Conservation (phyloP, 2,797 vertebrate genomes). For the Epinephelus malabaricus region DNA sequence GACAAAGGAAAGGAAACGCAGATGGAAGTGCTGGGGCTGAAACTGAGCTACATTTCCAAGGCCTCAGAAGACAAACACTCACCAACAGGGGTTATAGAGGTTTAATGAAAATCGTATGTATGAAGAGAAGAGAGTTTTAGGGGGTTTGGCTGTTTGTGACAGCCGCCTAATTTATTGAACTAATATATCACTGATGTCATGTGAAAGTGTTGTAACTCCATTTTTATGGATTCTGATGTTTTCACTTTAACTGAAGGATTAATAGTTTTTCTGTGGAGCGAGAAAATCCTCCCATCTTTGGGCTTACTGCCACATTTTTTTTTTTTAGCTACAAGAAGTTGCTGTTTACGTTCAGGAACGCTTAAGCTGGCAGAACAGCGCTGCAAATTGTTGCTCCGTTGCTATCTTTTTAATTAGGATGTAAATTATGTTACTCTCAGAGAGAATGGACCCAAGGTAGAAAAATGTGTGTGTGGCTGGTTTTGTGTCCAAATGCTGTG, state of each 20-base stretch:
- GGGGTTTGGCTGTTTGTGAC: slow-evolving; percentile 49
- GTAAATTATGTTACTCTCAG: not conserved
- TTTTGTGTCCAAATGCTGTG: slow-evolving; percentile 6
- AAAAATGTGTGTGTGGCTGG: slow-evolving; percentile 22
- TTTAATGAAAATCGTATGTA: slow-evolving; percentile 82
- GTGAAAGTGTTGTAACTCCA: slow-evolving; percentile 44
- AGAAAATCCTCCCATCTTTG: slow-evolving; percentile 35
- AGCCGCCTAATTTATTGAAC: slow-evolving; percentile 57
- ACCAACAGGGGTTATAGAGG: slow-evolving; percentile 60
- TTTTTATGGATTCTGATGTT: slow-evolving; percentile 55
- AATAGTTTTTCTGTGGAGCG: slow-evolving; percentile 21
- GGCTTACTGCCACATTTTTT: slow-evolving; percentile 22
- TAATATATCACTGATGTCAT: slow-evolving; percentile 59
- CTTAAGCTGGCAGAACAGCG: not conserved
- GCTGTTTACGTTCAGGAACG: not conserved
- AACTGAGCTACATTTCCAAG: slow-evolving; percentile 78
- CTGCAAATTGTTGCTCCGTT: not conserved
- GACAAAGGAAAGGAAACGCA: slow-evolving; percentile 85
- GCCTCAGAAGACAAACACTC: slow-evolving; percentile 77
- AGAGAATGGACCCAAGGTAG: not conserved
- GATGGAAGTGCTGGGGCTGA: slow-evolving; percentile 80
- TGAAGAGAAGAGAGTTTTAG: slow-evolving; percentile 40
- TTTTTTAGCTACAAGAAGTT: slow-evolving; percentile 9
- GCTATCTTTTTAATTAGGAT: not conserved
- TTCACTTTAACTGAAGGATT: slow-evolving; percentile 47